phyloP scores from a whole-genome alignment of 1,140 invertebrate species.

The Saccostrea echinata region DNA sequence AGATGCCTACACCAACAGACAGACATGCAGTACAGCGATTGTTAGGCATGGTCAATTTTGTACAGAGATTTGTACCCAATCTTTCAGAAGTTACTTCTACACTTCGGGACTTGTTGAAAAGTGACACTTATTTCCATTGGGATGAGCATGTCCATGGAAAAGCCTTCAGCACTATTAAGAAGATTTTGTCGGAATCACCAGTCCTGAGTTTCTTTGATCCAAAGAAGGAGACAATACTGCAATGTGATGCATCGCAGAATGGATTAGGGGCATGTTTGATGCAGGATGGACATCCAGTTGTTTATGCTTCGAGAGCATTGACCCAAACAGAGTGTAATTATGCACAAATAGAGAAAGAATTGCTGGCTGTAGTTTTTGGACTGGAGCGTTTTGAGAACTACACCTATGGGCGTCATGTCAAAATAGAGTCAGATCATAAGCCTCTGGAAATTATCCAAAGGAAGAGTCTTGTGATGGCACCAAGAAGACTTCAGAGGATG shows the following conservation, averaged over 20 bases:
- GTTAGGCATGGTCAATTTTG: constrained; percentile 37
- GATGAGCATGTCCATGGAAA: no score
- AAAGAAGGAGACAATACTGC: constrained; percentile 52
- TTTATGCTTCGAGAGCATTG: constrained; percentile 57
- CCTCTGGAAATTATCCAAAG: constrained; percentile 69
- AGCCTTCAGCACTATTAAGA: not conserved
- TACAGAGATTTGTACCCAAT: constrained; percentile 49
- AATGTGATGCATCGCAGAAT: constrained; percentile 17
- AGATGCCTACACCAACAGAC: not conserved
- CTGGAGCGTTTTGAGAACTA: constrained; percentile 82
- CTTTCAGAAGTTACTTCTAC: constrained; percentile 51
- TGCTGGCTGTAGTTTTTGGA: constrained; percentile 74
- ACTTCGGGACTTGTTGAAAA: constrained; percentile 46
- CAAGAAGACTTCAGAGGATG: no score
- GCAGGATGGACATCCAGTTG: constrained; percentile 57
- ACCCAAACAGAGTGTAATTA: constrained; percentile 69
- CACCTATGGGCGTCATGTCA: constrained; percentile 75
- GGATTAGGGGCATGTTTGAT: constrained; percentile 38
- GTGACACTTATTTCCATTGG: constrained; percentile 49
- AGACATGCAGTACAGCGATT: not conserved
- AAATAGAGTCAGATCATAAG: constrained; percentile 75
- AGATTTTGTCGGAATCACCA: constrained; percentile 38
- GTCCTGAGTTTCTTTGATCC: constrained; percentile 1
- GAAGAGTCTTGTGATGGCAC: no score
- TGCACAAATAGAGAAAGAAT: constrained; percentile 80